phyloP scores from a whole-genome alignment of 2,888 invertebrate species.

The Phorcus lineatus region DNA sequence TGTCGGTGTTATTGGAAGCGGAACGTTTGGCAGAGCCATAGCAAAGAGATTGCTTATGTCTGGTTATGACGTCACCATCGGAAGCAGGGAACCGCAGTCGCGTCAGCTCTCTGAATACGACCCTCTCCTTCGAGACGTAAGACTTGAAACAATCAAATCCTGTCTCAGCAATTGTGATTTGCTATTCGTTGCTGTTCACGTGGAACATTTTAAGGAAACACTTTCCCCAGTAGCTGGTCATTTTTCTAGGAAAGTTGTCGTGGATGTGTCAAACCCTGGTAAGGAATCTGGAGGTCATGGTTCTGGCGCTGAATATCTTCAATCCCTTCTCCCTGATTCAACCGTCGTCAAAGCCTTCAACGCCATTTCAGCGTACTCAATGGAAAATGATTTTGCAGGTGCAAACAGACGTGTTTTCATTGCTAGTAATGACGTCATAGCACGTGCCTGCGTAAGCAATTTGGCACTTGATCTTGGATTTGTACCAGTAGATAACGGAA shows the following conservation, averaged over 20 bases:
- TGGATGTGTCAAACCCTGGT: slow-evolving; percentile 65
- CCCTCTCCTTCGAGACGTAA: slow-evolving; percentile 54
- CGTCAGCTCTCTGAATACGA: slow-evolving; percentile 44
- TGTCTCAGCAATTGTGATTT: slow-evolving; percentile 51
- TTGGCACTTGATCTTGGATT: slow-evolving; percentile 65
- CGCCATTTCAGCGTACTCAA: slow-evolving; percentile 62
- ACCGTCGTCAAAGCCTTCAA: slow-evolving; percentile 68
- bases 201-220: slow-evolving; percentile 56
- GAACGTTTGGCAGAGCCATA: slow-evolving; percentile 62
- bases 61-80: slow-evolving; percentile 66
- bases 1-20: slow-evolving; percentile 66
- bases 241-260: slow-evolving; percentile 54
- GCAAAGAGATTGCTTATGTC: slow-evolving; percentile 55
- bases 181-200: slow-evolving; percentile 61
- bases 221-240: slow-evolving; percentile 42
- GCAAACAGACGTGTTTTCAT: slow-evolving; percentile 58
- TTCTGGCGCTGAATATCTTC: slow-evolving; percentile 63
- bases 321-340: slow-evolving; percentile 49
- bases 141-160: slow-evolving; percentile 49
- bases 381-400: slow-evolving; percentile 57
- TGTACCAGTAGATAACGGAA: slow-evolving; percentile 57
- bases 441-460: slow-evolving; percentile 50
- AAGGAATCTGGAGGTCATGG: slow-evolving; percentile 41
- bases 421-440: slow-evolving; percentile 51
- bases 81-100: slow-evolving; percentile 58